Evolutionary conservation across 53 echinoderm and acorn worm genomes (phyloP).

Genomic region (Stichopus horrens): DNA sequence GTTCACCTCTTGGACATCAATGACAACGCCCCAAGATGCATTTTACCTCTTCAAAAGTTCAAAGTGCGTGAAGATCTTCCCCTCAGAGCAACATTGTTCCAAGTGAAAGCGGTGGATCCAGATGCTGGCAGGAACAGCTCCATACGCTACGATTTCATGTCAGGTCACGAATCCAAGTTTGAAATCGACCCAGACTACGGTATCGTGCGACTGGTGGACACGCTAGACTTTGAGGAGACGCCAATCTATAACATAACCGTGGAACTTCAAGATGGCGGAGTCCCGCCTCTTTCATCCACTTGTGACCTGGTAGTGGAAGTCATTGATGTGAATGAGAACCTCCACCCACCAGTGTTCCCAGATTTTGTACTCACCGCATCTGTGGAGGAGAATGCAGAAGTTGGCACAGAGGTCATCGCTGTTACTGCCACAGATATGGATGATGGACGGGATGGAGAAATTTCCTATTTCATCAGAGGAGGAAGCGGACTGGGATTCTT

Average conservation of each 20-base stretch:
- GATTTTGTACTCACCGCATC: conserved; percentile 78
- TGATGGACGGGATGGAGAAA: conserved; percentile 80
- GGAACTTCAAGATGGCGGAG: conserved; percentile 75
- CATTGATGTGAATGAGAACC: conserved; percentile 92
- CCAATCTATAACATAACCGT: conserved; percentile 75
- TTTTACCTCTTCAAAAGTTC: conserved; percentile 70
- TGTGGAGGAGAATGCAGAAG: conserved; percentile 74
- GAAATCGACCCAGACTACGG: conserved; percentile 83
- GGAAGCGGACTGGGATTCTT: conserved; percentile 96
- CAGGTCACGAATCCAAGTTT: conserved; percentile 64
- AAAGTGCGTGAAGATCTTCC: conserved; percentile 94
- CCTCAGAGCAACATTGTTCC: conserved; percentile 75
- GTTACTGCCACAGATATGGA: conserved; percentile 77
- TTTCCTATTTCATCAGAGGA: conserved; percentile 88
- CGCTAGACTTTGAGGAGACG: conserved; percentile 79
- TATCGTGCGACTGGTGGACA: conserved; percentile 68
- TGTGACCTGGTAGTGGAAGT: conserved; percentile 90
- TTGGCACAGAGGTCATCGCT: conserved; percentile 78
- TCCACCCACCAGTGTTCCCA: conserved; percentile 70
- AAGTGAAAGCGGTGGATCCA: conserved; percentile 83
- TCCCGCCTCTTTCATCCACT: conserved; percentile 68
- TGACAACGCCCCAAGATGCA: conserved; percentile 88
- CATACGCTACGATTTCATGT: conserved; percentile 67
- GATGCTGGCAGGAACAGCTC: conserved; percentile 81
- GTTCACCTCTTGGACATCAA: conserved; percentile 78